A percentile compares a stretch with the other conserved stretches of the same genome.
Conservation (phyloP, 2,888 invertebrate species). For the Parnassius glacialis region DNA sequence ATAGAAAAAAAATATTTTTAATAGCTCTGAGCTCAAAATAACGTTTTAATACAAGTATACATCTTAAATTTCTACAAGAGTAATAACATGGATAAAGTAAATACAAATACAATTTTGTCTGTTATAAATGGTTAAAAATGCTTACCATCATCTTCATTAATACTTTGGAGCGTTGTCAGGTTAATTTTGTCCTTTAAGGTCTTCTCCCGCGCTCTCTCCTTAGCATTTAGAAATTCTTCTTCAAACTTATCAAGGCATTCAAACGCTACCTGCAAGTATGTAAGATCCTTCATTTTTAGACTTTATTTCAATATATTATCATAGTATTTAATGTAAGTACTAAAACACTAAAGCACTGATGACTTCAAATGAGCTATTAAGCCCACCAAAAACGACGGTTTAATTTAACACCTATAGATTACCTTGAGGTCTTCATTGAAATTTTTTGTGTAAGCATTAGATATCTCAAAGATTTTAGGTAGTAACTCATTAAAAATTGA, state of each 20-base stretch:
- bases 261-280: constrained; percentile 54
- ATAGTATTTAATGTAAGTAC: neutral
- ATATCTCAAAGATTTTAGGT: constrained; percentile 60
- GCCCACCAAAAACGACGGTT: constrained; percentile 14
- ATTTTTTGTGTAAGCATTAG: constrained; percentile 46
- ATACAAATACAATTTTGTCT: neutral
- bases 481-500: constrained; percentile 68
- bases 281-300: constrained; percentile 6
- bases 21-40: neutral
- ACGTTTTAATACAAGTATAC: no score
- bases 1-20: neutral
- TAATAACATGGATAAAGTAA: neutral
- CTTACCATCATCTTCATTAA: constrained; percentile 67
- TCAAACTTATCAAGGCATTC: constrained; percentile 60
- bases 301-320: neutral
- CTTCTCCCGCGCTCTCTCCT: constrained; percentile 49
- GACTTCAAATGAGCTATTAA: neutral
- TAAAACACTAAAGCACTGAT: constrained; percentile 13
- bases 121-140: neutral
- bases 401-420: constrained; percentile 35
- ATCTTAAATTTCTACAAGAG: no score
- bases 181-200: constrained; percentile 52
- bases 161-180: constrained; percentile 60
- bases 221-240: constrained; percentile 57
- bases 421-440: constrained; percentile 65